Evolutionary conservation across 2,797 vertebrate species (phyloP).

Genomic region (Dipus sagitta): DNA sequence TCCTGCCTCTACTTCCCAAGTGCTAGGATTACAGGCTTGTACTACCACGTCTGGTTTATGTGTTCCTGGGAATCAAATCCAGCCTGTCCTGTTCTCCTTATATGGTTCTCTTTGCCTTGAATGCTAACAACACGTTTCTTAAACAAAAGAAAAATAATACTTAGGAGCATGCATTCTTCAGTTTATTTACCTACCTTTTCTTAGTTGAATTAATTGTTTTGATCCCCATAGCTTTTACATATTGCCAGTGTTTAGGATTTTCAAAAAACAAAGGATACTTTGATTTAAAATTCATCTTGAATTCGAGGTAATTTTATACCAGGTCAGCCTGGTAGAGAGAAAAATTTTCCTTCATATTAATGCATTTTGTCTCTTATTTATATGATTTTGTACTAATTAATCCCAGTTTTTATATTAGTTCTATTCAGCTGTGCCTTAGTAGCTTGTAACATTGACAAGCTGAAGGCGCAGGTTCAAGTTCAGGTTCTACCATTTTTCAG

Average conservation of each 20-base stretch:
- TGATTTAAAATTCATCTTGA: not conserved
- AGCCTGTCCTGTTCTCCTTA: not conserved
- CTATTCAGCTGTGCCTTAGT: not conserved
- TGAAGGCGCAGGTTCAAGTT: not conserved
- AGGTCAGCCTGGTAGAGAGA: not conserved
- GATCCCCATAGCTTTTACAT: not conserved
- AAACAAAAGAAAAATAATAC: slow-evolving; percentile 27
- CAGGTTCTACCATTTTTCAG: not conserved
- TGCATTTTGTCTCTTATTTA: not conserved
- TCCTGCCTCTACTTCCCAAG: too few species aligned
- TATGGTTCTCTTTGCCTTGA: slow-evolving; percentile 1
- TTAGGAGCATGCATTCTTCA: not conserved
- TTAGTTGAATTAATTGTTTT: not conserved
- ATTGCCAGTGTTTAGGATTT: not conserved
- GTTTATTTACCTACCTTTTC: not conserved
- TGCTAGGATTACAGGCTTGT: too few species aligned
- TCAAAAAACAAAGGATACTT: not conserved
- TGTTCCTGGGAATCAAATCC: too few species aligned
- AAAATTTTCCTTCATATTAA: not conserved
- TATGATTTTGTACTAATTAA: not conserved
- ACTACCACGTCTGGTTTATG: too few species aligned
- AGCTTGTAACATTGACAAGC: not conserved
- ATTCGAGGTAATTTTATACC: not conserved
- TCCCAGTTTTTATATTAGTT: not conserved
- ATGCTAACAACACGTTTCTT: not conserved